Base-by-base conservation (phyloP, 2,113 vertebrate species). In the Psettodes erumei region DNA sequence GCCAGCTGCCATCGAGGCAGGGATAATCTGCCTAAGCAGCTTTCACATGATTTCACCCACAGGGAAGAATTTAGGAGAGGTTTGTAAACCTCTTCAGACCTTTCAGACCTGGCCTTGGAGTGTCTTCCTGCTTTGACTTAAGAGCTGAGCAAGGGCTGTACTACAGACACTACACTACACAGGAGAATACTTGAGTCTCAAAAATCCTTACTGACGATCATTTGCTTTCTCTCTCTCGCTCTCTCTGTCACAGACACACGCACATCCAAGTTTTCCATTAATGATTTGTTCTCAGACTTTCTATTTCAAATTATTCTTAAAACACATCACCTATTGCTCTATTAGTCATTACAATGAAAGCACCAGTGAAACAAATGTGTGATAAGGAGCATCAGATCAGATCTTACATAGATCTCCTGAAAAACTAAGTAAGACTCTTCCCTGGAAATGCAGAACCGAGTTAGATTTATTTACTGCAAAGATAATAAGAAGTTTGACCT, bases 21-120 rank as follows among this genome's bases (percentile, higher is more conserved):
- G 85, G 89, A 91, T 93, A 93, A 93, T 93, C 91, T 89, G 86
- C 69, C 83, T 93, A 93, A 94, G 92, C 86, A 92, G 93, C 92
- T 93, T 94, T 91, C 84, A 89, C 90, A 87, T 87, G 86, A 90
- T 92, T 91, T 91, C 61, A 88, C 86, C 82, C 78, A 88, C 86
- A 77, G 75, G 77, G 81, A 88, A 88, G 90, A 90, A 88, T 91
- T 90, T 88, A 89, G 79, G 68, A 74, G 68, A 72, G 74, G 88
- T 88, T 92, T 91, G 85, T 89, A 92, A 91, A 89, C 81, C 89
- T 85, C 82, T 83, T 88, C 82, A 69, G 86, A 80, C 82, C 78
- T 83, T 83, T 88, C 82, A 69, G 86, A 80, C 82, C 78, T 83
- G 83, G 82, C 77, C 85, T 88, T 85, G 88, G 66, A 77, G 67